phyloP scores from a whole-genome alignment of 2,113 vertebrate species.

The Crypturellus undulatus region DNA sequence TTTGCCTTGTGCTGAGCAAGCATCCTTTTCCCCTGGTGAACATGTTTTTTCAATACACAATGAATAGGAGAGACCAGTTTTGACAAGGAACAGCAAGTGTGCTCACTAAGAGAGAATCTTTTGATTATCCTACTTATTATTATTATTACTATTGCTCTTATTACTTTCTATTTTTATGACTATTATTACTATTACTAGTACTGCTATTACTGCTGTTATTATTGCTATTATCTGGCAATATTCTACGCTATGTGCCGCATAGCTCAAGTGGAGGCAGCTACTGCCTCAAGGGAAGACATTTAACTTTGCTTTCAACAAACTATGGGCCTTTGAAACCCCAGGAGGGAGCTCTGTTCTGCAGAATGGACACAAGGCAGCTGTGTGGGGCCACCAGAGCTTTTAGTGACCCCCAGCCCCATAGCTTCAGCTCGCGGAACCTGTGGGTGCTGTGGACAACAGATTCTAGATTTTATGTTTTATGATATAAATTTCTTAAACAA shows the following conservation, averaged over 20 bases:
- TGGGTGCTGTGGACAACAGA: not conserved
- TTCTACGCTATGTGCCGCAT: not conserved
- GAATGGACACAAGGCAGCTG: rapidly evolving
- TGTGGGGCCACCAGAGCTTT: not conserved
- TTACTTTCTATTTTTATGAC: not conserved
- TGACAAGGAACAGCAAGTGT: not conserved
- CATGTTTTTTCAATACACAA: not conserved
- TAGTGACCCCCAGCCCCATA: not conserved
- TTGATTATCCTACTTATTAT: not conserved
- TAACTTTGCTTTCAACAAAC: not conserved
- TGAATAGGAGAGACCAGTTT: not conserved
- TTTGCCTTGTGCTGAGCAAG: not conserved
- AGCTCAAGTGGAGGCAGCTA: not conserved
- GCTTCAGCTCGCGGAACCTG: not conserved
- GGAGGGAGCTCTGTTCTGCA: not conserved
- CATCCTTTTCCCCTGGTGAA: not conserved
- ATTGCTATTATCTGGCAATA: not conserved
- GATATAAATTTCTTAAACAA: conserved; percentile 20
- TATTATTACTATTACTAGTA: not conserved
- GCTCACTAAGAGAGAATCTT: not conserved
- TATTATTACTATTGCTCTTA: not conserved
- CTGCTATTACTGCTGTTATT: not conserved
- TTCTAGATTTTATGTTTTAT: conserved; percentile 19
- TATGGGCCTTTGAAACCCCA: not conserved
- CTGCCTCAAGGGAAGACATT: rapidly evolving